Base-by-base conservation (phyloP, 1,140 invertebrate species). In the Rhynchophorus ferrugineus region DNA sequence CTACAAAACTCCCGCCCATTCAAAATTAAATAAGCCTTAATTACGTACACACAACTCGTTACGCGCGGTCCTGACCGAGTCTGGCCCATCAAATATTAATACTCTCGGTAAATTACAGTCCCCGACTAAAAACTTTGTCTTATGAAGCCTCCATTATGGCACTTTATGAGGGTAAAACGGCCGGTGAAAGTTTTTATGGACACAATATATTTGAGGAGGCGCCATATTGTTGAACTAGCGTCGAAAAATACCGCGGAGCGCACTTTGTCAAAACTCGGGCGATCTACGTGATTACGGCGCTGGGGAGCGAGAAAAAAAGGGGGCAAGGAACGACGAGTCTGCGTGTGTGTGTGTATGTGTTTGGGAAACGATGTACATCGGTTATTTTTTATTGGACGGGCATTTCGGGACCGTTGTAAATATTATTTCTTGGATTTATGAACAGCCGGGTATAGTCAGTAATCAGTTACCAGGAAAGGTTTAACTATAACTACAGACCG, bases 101-200 rank as follows among this genome's bases (percentile, higher is more conserved):
- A 44, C 21, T 7, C 39, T 8, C 35, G 14, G 17, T 44, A 52
- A 52, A 52, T 44, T 52, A 52, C 49, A 38, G 34, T 44, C 19
- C 33, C 33, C n/a, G n/a, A 34, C 38, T 52, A 52, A 52, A 52
- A 52, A 50, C 35, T 50, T 44, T 37, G 41, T 52, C 49, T 52
- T 38, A 52, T 52, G 49, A 52, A 52, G 42, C 43, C 16, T 13
- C 49, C 49, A 52, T 52, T 52, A 52, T 52, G 49, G 35, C 33
- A 52, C 42, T 52, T 52, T 52, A 52, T 52, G 49, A 52, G 49
- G 49, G 42, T 52, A 45, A 52, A 52, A 52, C 49, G 33, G 36
- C 43, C 49, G 43, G 49, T 45, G 39, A 44, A 52, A 52, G 49
- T 52, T 52, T 52, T 52, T 52, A 52, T 38, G 42, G 41, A 22